Conservation (phyloP, 2,797 vertebrate species). For the Urosaurus nigricauda region DNA sequence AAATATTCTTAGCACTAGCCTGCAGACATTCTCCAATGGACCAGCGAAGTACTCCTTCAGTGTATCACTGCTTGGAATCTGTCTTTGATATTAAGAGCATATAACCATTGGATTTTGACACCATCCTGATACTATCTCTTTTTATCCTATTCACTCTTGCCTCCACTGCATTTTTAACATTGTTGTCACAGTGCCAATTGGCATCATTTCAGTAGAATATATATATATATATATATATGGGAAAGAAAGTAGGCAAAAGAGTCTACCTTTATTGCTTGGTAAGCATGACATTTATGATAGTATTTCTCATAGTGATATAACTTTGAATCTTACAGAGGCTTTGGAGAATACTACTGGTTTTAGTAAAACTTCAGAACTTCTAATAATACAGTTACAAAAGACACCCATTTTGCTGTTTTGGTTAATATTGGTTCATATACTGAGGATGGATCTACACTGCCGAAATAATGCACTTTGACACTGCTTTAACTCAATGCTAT, state of each 20-base stretch:
- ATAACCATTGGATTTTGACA: conserved; percentile 39
- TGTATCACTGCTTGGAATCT: not conserved
- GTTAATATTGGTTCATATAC: not conserved
- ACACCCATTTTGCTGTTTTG: not conserved
- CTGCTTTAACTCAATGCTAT: no score
- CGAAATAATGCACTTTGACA: no score
- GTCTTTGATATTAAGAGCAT: conserved; percentile 40
- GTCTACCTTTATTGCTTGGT: not conserved
- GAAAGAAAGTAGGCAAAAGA: not conserved
- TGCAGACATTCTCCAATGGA: conserved; percentile 42
- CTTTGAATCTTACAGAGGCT: not conserved
- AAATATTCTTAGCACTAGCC: conserved; percentile 56
- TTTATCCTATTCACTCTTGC: fast-evolving
- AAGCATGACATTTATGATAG: not conserved
- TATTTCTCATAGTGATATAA: not conserved
- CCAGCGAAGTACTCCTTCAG: not conserved
- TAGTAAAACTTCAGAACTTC: not conserved
- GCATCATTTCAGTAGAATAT: conserved; percentile 26
- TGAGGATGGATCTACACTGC: no score
- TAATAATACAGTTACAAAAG: not conserved
- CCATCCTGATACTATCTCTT: conserved; percentile 21
- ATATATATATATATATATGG: no score
- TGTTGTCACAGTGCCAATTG: not conserved
- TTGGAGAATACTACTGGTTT: not conserved
- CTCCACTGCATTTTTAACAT: not conserved